These are phyloP conservation scores for Rhinoraja longicauda DNA, from an alignment of 2,797 vertebrate genomes.

Conservation along the genomic window DNA sequence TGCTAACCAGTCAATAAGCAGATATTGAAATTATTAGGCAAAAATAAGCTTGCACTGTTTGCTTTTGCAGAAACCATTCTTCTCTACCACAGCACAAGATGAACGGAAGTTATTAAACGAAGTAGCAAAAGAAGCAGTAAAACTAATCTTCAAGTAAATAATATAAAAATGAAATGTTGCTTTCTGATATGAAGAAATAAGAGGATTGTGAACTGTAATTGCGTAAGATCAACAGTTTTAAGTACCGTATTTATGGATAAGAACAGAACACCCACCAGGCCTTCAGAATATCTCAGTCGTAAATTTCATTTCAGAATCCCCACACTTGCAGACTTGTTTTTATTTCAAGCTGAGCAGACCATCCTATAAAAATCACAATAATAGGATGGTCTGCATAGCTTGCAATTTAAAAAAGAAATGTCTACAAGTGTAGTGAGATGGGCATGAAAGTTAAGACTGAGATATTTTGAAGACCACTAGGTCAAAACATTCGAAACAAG, in stretches of 20 bases:
- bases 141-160: not conserved
- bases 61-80: not conserved
- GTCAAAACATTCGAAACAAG: too few species aligned
- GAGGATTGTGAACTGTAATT: not conserved
- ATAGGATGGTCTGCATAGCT: too few species aligned
- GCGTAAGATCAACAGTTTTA: not conserved
- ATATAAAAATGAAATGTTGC: not conserved
- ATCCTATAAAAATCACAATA: not conserved
- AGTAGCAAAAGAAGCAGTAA: not conserved
- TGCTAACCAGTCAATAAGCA: not conserved
- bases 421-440: too few species aligned
- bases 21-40: not conserved
- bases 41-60: not conserved
- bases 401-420: too few species aligned
- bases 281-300: too few species aligned
- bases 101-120: not conserved
- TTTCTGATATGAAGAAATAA: not conserved
- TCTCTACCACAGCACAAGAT: not conserved
- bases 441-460: too few species aligned
- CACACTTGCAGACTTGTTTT: too few species aligned
- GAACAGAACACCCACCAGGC: not conserved
- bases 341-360: too few species aligned
- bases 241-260: not conserved
- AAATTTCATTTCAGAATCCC: too few species aligned
- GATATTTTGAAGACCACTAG: too few species aligned